Evolutionary conservation across 2,113 vertebrate genomes (phyloP).

Genomic region (Pyrgilauda ruficollis): DNA sequence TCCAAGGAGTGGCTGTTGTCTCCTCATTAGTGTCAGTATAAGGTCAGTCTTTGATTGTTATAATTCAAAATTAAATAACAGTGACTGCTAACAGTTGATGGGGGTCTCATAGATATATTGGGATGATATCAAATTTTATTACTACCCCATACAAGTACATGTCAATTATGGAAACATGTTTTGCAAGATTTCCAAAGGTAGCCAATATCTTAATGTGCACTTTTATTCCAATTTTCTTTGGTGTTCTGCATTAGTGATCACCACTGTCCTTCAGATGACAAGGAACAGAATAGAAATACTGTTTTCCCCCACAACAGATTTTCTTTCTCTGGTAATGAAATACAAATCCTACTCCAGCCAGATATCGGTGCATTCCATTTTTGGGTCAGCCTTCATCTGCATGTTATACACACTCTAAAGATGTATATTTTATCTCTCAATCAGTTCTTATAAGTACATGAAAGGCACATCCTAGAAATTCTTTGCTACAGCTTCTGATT

Average conservation of each 20-base stretch:
- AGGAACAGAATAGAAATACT: neutral
- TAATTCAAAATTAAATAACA: neutral
- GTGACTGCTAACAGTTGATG: neutral
- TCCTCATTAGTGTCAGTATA: neutral
- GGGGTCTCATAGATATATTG: neutral
- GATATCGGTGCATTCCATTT: slow-evolving; percentile 56
- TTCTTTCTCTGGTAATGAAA: neutral
- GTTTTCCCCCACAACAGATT: neutral
- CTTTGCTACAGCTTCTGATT: slow-evolving; percentile 65
- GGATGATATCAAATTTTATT: neutral
- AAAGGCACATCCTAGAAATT: slow-evolving; percentile 68
- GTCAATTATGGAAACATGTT: neutral
- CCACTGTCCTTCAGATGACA: neutral
- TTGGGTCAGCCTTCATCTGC: slow-evolving; percentile 78
- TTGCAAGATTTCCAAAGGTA: neutral
- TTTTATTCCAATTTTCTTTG: neutral
- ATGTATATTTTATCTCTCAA: slow-evolving; percentile 73
- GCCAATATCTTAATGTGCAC: neutral
- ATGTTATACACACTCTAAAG: slow-evolving; percentile 76
- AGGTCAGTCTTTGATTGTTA: neutral
- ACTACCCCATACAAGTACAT: neutral
- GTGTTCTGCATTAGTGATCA: slow-evolving; percentile 11
- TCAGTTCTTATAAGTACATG: slow-evolving; percentile 61
- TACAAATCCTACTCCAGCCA: neutral
- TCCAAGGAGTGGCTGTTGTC: neutral